Conservation (phyloP, 2,888 invertebrate genomes). For the Scaptomyza reducta region DNA sequence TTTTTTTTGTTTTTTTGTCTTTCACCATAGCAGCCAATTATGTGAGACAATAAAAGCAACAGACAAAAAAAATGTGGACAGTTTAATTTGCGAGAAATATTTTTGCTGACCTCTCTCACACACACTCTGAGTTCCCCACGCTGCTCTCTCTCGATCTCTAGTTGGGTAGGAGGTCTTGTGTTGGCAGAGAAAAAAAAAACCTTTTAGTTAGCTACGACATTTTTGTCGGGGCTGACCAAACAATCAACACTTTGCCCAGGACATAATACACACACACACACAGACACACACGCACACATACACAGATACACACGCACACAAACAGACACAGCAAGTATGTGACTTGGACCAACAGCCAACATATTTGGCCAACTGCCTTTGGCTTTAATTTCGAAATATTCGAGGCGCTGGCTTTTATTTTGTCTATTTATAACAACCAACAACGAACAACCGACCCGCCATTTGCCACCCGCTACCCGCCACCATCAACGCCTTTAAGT, state of each 20-base stretch:
- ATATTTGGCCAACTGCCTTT: constrained; percentile 68
- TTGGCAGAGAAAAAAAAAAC: constrained; percentile 13
- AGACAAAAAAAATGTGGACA: constrained; percentile 38
- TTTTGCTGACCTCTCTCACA: constrained; percentile 31
- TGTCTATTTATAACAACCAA: constrained; percentile 65
- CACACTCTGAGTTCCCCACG: background rate
- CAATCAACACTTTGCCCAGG: constrained; percentile 64
- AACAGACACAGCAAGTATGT: constrained; percentile 12
- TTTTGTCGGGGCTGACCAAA: constrained; percentile 55
- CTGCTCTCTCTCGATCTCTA: background rate
- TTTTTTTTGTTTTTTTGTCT: background rate
- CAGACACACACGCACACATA: background rate
- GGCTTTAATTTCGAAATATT: constrained; percentile 73
- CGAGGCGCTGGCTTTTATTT: constrained; percentile 61
- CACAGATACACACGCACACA: constrained; percentile 6
- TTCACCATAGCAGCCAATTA: constrained; percentile 47
- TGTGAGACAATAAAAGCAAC: constrained; percentile 45
- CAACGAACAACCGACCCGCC: background rate
- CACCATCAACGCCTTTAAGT: constrained; percentile 43
- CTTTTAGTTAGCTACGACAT: constrained; percentile 51
- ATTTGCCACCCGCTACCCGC: background rate
- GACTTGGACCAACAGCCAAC: constrained; percentile 46
- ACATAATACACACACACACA: constrained; percentile 16
- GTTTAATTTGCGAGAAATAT: constrained; percentile 52
- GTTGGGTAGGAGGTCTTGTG: constrained; percentile 1